Base-by-base conservation (phyloP, 2,113 vertebrate species). In the Glaucomys volans region DNA sequence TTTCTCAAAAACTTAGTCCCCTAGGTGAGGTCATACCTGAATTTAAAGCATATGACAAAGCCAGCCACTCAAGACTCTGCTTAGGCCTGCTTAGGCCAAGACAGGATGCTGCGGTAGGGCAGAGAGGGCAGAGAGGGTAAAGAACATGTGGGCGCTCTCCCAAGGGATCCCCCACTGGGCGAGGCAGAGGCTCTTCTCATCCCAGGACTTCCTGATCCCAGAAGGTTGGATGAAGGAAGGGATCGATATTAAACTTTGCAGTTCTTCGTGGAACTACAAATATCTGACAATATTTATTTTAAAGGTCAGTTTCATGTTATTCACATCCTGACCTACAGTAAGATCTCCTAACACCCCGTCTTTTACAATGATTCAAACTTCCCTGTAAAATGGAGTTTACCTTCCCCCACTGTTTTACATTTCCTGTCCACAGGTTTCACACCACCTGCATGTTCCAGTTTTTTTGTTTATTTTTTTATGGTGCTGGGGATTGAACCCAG, bases 151-250 rank as follows among this genome's bases (percentile, higher is more conserved):
- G 50, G 22, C 42, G 32, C 26, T 75, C 62, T 42, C 47, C 47
- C 52, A 40, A 71, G 11, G 26, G 32, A 5, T 40, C 64, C 72
- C 44, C 62, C 64, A 22, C 30, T 13, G 0, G 14, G 54, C 8
- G 22, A 88, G 47, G 64, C 7, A 12, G 57, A 67, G 54, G 86
- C 50, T 52, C 44, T 52, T 71, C 67, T 85, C 59, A 84, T 80
- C 57, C 57, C 30, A 82, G 54, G 72, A 50, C 40, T 81, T 91
- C 66, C 24, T 81, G 59, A 14, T 59, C 26, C 75, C 62, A 85
- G 66, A 66, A 90, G 92, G 35, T 92, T 87, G 37, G 32, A n/a
- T 92, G 44, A 95, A 93, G 50, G 22, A 91, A 57, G 54, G 44
- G 17, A 79, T 94, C 40, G 40, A 10, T 57, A 75, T 24, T 80